Percentiles rank a stretch among this genome's conserved stretches.
These are phyloP conservation scores for Tiliacea aurago DNA, from an alignment of 2,888 invertebrate genomes.

Conservation along the genomic window DNA sequence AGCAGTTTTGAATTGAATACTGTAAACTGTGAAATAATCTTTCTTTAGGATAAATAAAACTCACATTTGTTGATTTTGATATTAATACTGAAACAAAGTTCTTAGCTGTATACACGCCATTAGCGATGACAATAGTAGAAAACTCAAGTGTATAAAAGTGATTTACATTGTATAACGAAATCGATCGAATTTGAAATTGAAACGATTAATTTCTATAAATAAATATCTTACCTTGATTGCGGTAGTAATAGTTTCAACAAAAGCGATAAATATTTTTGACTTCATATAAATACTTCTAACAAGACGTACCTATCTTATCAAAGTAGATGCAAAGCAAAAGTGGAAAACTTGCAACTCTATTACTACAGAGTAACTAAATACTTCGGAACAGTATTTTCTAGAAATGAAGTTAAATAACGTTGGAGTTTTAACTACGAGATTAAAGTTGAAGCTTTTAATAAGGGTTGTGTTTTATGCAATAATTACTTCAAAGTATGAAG, in stretches of 20 bases:
- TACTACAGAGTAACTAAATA: constrained; percentile 36
- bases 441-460: constrained; percentile 15
- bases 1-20: constrained; percentile 10
- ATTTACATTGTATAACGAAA: neutral
- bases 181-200: neutral
- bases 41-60: neutral
- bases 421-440: constrained; percentile 13
- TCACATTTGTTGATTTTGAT: neutral
- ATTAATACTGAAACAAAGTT: neutral
- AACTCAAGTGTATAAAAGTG: neutral
- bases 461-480: neutral
- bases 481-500: neutral
- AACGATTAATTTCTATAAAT: neutral
- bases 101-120: neutral
- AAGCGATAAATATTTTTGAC: constrained; percentile 12
- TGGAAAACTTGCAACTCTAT: constrained; percentile 28
- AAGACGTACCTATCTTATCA: constrained; percentile 22
- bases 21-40: neutral
- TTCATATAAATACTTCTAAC: constrained; percentile 13
- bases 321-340: constrained; percentile 25
- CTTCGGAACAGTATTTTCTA: constrained; percentile 22
- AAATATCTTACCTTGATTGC: neutral
- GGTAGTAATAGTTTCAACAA: neutral
- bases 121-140: neutral
- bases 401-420: constrained; percentile 43